A percentile compares a stretch with the other conserved stretches of the same genome.
These are phyloP conservation scores for Eucriotettix oculatus DNA, from an alignment of 2,888 invertebrate genomes.

Conservation along the genomic window DNA sequence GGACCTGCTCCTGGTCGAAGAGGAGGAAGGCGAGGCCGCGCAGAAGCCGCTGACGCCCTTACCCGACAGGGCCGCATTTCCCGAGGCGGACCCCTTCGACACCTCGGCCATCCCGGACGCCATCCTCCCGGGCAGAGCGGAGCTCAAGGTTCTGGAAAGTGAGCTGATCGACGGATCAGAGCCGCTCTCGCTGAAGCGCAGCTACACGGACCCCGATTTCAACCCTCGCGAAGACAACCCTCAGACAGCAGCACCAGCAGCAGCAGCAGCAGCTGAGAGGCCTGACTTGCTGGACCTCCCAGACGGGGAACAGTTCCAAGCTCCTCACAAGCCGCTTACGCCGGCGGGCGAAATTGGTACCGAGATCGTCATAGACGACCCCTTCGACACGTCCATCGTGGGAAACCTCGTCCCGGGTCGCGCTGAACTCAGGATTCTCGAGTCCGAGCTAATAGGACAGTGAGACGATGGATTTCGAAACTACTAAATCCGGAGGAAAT, in stretches of 20 bases:
- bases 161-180: conserved; percentile 16
- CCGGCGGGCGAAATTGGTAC: conserved; percentile 19
- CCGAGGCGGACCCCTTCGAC: conserved; percentile 57
- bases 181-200: conserved; percentile 8
- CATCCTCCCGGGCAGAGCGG: conserved; percentile 60
- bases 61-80: not conserved
- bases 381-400: conserved; percentile 72
- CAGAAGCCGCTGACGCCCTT: conserved; percentile 27
- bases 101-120: conserved; percentile 58
- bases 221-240: conserved; percentile 12
- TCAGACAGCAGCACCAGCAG: not conserved
- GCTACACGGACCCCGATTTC: conserved; percentile 20
- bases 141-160: conserved; percentile 40
- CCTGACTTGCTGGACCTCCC: conserved; percentile 19
- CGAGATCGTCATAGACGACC: conserved; percentile 41
- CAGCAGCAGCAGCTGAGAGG: not conserved
- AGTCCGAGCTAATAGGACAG: conserved; percentile 47
- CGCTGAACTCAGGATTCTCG: conserved; percentile 59
- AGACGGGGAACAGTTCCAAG: conserved; percentile 19
- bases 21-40: conserved; percentile 13
- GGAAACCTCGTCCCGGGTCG: conserved; percentile 55
- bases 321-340: conserved; percentile 25
- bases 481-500: not conserved
- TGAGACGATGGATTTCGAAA: not conserved
- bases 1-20: conserved; percentile 6